A percentile compares a stretch with the other conserved stretches of the same genome.
These are phyloP conservation scores for Porites rus DNA, from an alignment of 92 coral and sea anemone species.

Conservation along the genomic window DNA sequence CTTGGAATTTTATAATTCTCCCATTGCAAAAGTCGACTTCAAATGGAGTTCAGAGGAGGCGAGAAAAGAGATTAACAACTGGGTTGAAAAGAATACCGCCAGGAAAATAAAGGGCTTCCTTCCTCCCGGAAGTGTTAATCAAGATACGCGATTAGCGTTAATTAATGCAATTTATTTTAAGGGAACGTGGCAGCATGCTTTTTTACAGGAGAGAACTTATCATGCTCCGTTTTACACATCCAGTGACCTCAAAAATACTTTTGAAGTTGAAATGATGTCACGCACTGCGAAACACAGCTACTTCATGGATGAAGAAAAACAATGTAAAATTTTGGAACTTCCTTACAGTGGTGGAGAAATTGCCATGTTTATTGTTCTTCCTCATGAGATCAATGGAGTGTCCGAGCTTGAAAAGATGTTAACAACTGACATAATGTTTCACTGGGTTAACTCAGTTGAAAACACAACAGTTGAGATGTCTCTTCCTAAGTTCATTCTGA, in stretches of 20 bases:
- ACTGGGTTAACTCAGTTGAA: constrained; percentile 61
- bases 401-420: constrained; percentile 69
- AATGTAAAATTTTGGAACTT: constrained; percentile 80
- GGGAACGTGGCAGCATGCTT: constrained; percentile 84
- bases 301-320: constrained; percentile 64
- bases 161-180: constrained; percentile 93
- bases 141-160: constrained; percentile 70
- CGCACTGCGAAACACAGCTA: constrained; percentile 61
- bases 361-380: constrained; percentile 85
- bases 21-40: constrained; percentile 79
- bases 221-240: constrained; percentile 71
- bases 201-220: constrained; percentile 63
- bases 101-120: constrained; percentile 84
- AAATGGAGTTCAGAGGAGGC: constrained; percentile 63
- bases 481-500: constrained; percentile 82
- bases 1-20: constrained; percentile 68
- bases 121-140: constrained; percentile 58
- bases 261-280: constrained; percentile 87
- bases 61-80: constrained; percentile 79
- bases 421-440: constrained; percentile 51
- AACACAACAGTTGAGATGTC: constrained; percentile 68
- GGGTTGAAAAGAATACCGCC: constrained; percentile 89
- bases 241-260: constrained; percentile 43
- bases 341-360: constrained; percentile 76
- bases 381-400: constrained; percentile 75